Evolutionary conservation across 2,888 invertebrate species (phyloP), one percentile per base, ranked within the genome.

Genomic region (Drepanosiphum platanoidis): DNA sequence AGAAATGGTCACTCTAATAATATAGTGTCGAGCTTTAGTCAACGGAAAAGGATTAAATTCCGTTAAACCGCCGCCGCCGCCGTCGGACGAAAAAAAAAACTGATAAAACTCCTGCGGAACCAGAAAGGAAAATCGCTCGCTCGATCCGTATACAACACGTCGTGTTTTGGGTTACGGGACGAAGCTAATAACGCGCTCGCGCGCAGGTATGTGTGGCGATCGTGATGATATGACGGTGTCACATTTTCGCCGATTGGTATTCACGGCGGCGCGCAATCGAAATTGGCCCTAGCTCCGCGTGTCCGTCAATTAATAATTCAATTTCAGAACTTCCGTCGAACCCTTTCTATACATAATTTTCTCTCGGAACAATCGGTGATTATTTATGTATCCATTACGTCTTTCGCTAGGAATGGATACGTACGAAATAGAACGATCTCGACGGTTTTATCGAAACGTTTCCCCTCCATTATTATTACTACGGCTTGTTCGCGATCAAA

Each of bases 181-280:
- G 30, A 52, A 34, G 32, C 18, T 83, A 83, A 3, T 27, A 61
- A 27, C 7, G 11, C 15, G 15, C 15, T 5, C 52, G 7, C 30
- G 30, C 13, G 36, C 58, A 52, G 80, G 71, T 75, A 84, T 84
- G 83, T 84, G 58, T 75, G 83, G 36, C 83, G 27, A 84, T 84
- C 83, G 83, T 84, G 83, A 84, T 39, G 30, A 75, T 68, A 75
- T 75, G 75, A 22, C 83, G 34, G 4, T 46, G 83, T 84, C 75
- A 58, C 66, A 58, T 75, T 75, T 84, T 84, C 68, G 13, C 66
- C 68, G 68, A 75, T 84, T 66, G 77, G 68, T 84, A 84, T 84
- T 75, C 83, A 75, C 5, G 30, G 13, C 75, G 7, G 66, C 46
- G 66, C 46, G 52, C 66, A n/a, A 75, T 75, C 75, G 52, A 75